These are phyloP conservation scores for Drosophila triauraria DNA, from an alignment of 1,140 invertebrate species.

Conservation along the genomic window DNA sequence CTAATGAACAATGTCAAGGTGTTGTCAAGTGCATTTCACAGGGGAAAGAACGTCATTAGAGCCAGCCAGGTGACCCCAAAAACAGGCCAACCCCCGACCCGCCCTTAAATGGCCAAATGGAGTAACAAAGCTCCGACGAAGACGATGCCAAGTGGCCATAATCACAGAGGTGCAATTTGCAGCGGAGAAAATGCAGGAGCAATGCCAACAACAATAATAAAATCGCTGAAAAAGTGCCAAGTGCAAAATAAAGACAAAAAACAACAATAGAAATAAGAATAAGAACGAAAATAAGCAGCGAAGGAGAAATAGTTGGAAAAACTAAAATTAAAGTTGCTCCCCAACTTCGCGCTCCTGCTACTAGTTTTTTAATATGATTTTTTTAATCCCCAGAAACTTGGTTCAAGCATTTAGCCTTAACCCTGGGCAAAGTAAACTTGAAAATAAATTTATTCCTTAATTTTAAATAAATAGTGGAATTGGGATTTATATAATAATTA, in stretches of 20 bases:
- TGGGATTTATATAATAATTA: neutral
- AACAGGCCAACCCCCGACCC: neutral
- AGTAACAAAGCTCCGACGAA: constrained; percentile 46
- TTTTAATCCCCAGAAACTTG: constrained; percentile 10
- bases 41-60: constrained; percentile 63
- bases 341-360: constrained; percentile 16
- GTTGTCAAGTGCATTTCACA: constrained; percentile 76
- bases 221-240: constrained; percentile 72
- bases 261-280: constrained; percentile 47
- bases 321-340: constrained; percentile 75
- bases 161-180: constrained; percentile 79
- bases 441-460: neutral
- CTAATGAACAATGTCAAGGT: constrained; percentile 81
- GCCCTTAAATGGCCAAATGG: constrained; percentile 65
- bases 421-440: neutral
- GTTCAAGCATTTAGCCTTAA: constrained; percentile 35
- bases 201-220: constrained; percentile 68
- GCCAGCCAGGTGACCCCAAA: constrained; percentile 31
- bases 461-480: too few relatives aligned
- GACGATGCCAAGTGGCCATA: constrained; percentile 71
- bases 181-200: constrained; percentile 9
- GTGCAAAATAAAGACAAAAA: constrained; percentile 66
- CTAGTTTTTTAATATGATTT: constrained; percentile 69
- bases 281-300: constrained; percentile 16
- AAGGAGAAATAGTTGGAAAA: constrained; percentile 70